phyloP scores from a whole-genome alignment of 2,888 invertebrate genomes.

The Boloria selene region DNA sequence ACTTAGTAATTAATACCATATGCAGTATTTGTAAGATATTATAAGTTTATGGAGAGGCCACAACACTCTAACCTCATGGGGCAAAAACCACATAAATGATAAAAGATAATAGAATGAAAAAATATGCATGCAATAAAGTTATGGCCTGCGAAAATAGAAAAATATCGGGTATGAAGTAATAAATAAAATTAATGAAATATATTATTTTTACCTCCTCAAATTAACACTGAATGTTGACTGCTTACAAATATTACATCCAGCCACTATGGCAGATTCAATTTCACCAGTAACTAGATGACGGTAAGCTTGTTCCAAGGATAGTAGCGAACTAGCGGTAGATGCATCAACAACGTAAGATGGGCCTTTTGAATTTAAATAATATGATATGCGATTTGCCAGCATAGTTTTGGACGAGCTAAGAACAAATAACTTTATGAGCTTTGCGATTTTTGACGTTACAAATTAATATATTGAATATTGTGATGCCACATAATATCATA shows the following conservation, averaged over 20 bases:
- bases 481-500: no score
- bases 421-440: not conserved
- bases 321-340: not conserved
- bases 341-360: slow-evolving; percentile 6
- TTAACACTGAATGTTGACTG: not conserved
- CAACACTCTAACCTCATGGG: no score
- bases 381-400: slow-evolving; percentile 12
- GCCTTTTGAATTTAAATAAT: slow-evolving; percentile 5
- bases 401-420: slow-evolving; percentile 2
- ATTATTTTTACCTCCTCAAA: slow-evolving; percentile 2
- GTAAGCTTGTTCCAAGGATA: slow-evolving; percentile 1
- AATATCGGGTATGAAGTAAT: not conserved
- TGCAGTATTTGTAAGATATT: no score
- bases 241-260: slow-evolving; percentile 9
- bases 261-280: slow-evolving; percentile 2
- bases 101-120: no score
- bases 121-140: no score
- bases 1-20: no score
- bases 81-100: no score
- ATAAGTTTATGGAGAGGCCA: no score
- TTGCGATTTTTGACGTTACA: no score
- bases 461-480: no score
- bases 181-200: not conserved
- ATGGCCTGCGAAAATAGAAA: not conserved
- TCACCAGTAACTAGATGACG: not conserved